Evolutionary conservation across 2,888 invertebrate genomes (phyloP).

Genomic region (Psococerastis gibbosa): DNA sequence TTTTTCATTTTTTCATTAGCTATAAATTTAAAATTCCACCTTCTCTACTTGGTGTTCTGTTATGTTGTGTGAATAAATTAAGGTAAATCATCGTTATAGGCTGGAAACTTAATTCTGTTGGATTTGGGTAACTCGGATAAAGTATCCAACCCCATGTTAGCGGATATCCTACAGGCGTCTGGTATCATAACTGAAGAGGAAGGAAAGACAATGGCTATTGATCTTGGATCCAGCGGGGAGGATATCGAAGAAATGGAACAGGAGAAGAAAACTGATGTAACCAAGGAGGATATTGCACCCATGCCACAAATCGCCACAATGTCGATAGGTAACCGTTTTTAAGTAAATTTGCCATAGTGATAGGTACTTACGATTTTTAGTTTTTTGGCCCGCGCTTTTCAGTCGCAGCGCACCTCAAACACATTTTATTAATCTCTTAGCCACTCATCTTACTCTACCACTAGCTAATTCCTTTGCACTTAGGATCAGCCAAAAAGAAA

Average conservation of each 20-base stretch:
- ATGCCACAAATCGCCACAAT: not conserved
- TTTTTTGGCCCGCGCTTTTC: no score
- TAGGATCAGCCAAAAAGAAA: no score
- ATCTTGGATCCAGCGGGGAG: not conserved
- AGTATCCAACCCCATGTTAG: slow-evolving; percentile 21
- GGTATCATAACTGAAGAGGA: slow-evolving; percentile 19
- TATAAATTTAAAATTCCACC: no score
- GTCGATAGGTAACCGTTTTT: not conserved
- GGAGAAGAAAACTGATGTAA: not conserved
- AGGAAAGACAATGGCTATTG: not conserved
- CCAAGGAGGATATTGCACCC: not conserved
- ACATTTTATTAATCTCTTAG: no score
- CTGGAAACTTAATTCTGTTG: slow-evolving; percentile 23
- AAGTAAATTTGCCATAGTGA: no score
- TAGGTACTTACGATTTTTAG: no score
- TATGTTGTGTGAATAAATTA: no score
- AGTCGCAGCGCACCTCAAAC: no score
- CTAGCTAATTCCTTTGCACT: no score
- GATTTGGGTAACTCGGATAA: slow-evolving; percentile 22
- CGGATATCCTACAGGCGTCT: slow-evolving; percentile 23
- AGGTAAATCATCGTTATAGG: slow-evolving; percentile 15
- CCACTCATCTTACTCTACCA: no score
- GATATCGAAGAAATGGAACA: not conserved
- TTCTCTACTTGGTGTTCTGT: no score
- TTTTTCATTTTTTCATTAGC: no score